These are phyloP conservation scores for Pao palembangensis DNA, from an alignment of 2,113 vertebrate genomes.

Conservation along the genomic window DNA sequence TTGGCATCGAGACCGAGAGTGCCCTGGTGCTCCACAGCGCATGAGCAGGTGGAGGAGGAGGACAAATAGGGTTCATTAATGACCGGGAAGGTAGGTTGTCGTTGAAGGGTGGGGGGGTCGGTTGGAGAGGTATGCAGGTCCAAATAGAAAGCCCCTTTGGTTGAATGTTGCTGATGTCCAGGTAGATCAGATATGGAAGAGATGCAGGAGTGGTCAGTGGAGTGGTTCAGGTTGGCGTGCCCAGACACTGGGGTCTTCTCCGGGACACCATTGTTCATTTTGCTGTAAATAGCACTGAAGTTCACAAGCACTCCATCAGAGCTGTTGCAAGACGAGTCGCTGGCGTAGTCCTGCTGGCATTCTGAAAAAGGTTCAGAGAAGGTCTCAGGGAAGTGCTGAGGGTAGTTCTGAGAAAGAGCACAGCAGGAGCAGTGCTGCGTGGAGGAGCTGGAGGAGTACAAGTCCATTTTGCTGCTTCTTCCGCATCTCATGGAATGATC, in stretches of 20 bases:
- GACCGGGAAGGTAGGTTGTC: conserved; percentile 59
- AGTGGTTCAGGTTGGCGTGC: conserved; percentile 83
- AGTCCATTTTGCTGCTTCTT: conserved; percentile 68
- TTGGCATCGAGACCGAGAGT: conserved; percentile 88
- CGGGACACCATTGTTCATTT: conserved; percentile 79
- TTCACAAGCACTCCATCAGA: conserved; percentile 92
- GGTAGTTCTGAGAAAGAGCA: conserved; percentile 76
- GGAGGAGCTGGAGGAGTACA: conserved; percentile 72
- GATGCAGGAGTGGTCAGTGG: conserved; percentile 77
- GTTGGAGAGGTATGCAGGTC: conserved; percentile 91
- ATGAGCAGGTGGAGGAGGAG: conserved; percentile 78
- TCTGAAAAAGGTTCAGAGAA: conserved; percentile 76
- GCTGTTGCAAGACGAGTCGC: conserved; percentile 95
- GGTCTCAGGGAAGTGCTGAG: conserved; percentile 67
- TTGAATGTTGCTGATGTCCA: conserved; percentile 8
- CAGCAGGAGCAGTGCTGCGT: conserved; percentile 78
- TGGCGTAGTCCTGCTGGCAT: conserved; percentile 84
- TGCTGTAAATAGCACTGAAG: conserved; percentile 94
- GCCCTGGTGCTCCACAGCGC: conserved; percentile 68
- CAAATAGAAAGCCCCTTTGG: conserved; percentile 84
- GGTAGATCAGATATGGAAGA: conserved; percentile 79
- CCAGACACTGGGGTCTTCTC: conserved; percentile 64
- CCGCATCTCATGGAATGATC: conserved; percentile 73
- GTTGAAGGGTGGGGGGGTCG: conserved; percentile 71
- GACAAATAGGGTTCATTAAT: conserved; percentile 73